Conservation (phyloP, 2,113 vertebrate species). For the Ochotona princeps region DNA sequence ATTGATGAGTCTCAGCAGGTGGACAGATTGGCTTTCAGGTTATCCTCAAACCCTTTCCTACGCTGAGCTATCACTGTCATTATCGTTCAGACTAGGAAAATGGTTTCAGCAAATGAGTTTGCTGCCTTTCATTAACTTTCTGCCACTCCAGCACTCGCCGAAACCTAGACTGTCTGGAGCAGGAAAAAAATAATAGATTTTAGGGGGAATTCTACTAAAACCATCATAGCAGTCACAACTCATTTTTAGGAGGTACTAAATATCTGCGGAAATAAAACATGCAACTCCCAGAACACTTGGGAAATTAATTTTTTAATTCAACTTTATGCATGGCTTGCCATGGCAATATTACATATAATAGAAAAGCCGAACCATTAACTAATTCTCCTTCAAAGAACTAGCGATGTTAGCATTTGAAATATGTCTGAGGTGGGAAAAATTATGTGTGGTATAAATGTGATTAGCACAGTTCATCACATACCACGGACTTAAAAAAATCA, state of each 20-base stretch:
- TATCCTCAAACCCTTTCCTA: constrained; percentile 40
- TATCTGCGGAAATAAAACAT: constrained; percentile 56
- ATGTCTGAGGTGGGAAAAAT: not conserved
- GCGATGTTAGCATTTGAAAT: constrained; percentile 34
- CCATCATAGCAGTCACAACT: constrained; percentile 28
- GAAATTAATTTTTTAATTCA: constrained; percentile 74
- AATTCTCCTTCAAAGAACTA: constrained; percentile 50
- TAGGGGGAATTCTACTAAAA: constrained; percentile 52
- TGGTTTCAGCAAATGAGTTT: constrained; percentile 64
- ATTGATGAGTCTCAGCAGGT: constrained; percentile 34
- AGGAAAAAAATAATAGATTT: constrained; percentile 18
- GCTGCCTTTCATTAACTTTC: constrained; percentile 38
- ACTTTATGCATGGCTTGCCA: constrained; percentile 53
- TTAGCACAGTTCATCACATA: constrained; percentile 22
- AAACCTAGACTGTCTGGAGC: not conserved
- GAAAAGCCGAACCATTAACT: not conserved
- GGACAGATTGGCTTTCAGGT: constrained; percentile 21
- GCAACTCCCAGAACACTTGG: constrained; percentile 49
- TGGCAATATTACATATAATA: constrained; percentile 32
- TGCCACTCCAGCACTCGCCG: not conserved
- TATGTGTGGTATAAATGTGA: not conserved
- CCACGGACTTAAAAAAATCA: not conserved
- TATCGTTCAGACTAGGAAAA: constrained; percentile 62
- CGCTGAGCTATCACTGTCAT: constrained; percentile 16
- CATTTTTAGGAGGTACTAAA: constrained; percentile 62